Base-by-base conservation (phyloP, 2,113 vertebrate genomes). In the Struthidea cinerea region DNA sequence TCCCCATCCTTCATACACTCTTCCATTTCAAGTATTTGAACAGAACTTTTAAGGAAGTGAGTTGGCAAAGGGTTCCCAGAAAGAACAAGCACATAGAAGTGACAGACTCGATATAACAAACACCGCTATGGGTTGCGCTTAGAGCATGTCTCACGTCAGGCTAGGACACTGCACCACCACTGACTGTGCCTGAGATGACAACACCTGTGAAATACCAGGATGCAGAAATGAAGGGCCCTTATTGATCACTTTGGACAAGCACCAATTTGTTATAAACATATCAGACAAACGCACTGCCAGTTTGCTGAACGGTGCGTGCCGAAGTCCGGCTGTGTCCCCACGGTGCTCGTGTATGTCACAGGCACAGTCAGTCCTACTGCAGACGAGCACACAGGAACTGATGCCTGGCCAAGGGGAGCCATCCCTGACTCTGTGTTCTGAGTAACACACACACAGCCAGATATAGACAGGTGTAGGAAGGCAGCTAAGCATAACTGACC, bases 401-500 rank as follows among this genome's bases (percentile, higher is more conserved):
- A 64, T 50, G 64, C 80, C 87, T 81, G 96, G 96, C 85, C 93
- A 90, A 93, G 85, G 90, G 85, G 39, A 91, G 71, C 73, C 84
- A 61, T 46, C 87, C 90, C 75, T 55, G 84, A 46, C 87, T 88
- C 73, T 65, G 47, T 3, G 44, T 68, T 46, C 39, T 35, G 47
- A 85, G 57, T 61, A 46, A 81, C 69, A 84, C 87, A 96, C 68
- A 61, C 6, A 94, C 1, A 93, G 92, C 61, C 90, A 84, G 73
- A 52, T 78, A 88, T 0, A 20, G 64, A 94, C 76, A 89, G 41
- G 42, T 42, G 71, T 0, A 84, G 84, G 76, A 81, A 94, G 89
- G 93, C 93, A 94, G 94, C 93, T 96, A 84, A 95, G 94, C 89
- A 12, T 81, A 73, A 95, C 86, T 95, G 84, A 95, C 42, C 91